Evolutionary conservation across 2,888 invertebrate species (phyloP).

Genomic region (Lycocerus yunnanus): DNA sequence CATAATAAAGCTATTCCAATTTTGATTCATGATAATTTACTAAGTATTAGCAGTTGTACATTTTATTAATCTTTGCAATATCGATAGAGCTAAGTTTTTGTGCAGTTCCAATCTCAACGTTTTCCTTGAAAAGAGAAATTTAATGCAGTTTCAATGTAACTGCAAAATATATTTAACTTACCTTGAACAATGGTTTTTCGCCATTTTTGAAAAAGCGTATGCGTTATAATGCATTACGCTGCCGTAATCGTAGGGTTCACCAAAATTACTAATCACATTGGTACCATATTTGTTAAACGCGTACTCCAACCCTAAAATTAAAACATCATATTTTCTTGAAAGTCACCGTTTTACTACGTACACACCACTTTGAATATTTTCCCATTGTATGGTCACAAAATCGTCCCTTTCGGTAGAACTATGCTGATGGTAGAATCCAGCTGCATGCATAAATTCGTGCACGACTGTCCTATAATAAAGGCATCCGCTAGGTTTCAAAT

Average conservation of each 20-base stretch:
- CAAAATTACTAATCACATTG: slow-evolving; percentile 68
- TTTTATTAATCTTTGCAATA: too few relatives aligned
- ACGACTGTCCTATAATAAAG: slow-evolving; percentile 68
- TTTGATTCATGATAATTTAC: too few relatives aligned
- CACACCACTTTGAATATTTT: slow-evolving; percentile 62
- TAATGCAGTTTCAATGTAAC: background rate
- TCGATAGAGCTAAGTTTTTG: too few relatives aligned
- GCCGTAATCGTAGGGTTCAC: slow-evolving; percentile 69
- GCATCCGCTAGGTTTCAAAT: slow-evolving; percentile 58
- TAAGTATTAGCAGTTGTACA: too few relatives aligned
- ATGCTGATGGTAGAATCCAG: slow-evolving; percentile 86
- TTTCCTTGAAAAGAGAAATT: too few relatives aligned
- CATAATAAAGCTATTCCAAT: too few relatives aligned
- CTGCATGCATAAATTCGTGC: slow-evolving; percentile 78
- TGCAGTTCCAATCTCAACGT: slow-evolving; percentile 60
- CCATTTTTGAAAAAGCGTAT: slow-evolving; percentile 71
- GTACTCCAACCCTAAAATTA: slow-evolving; percentile 60
- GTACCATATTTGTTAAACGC: slow-evolving; percentile 71
- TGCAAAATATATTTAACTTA: background rate
- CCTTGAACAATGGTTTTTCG: slow-evolving; percentile 61
- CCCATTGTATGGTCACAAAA: slow-evolving; percentile 73
- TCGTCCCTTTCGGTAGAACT: slow-evolving; percentile 77
- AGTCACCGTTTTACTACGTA: slow-evolving; percentile 59
- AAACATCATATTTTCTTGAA: slow-evolving; percentile 48
- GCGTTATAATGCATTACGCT: slow-evolving; percentile 77